These are phyloP conservation scores for Tribolium freemani DNA, from an alignment of 2,888 invertebrate species.

Conservation along the genomic window DNA sequence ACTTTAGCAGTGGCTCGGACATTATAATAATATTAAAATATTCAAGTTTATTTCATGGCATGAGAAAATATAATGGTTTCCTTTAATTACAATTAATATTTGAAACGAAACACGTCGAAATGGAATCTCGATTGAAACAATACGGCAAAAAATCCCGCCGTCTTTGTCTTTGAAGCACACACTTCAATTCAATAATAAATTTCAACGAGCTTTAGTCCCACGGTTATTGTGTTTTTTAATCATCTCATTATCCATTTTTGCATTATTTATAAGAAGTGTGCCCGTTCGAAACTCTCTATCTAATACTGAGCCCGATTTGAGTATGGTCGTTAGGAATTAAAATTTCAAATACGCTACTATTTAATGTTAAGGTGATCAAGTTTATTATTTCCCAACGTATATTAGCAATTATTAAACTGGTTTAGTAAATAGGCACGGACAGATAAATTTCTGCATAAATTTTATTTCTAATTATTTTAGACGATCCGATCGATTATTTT, in stretches of 20 bases:
- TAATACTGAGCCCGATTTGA: conserved; percentile 14
- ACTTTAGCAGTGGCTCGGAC: conserved; percentile 9
- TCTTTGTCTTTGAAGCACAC: conserved; percentile 14
- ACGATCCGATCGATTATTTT: conserved; percentile 38
- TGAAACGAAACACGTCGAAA: conserved; percentile 5
- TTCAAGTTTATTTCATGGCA: conserved; percentile 37
- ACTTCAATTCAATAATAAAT: conserved; percentile 26
- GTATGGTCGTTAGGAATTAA: conserved; percentile 46
- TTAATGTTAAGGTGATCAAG: conserved; percentile 51
- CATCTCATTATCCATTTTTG: conserved; percentile 34
- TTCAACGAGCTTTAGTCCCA: conserved; percentile 24
- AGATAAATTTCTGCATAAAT: conserved; percentile 39
- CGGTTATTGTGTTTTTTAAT: conserved; percentile 35
- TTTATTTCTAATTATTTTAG: conserved; percentile 28
- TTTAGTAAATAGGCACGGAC: conserved; percentile 37
- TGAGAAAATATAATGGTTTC: conserved; percentile 34
- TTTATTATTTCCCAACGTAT: conserved; percentile 43
- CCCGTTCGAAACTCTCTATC: conserved; percentile 15
- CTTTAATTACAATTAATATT: conserved; percentile 36
- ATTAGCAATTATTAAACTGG: conserved; percentile 39
- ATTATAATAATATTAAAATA: conserved; percentile 28
- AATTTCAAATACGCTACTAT: conserved; percentile 49
- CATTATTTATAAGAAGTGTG: conserved; percentile 33
- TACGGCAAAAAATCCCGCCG: conserved; percentile 13
- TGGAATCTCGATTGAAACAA: conserved; percentile 14